Conservation (phyloP, 2,888 invertebrate genomes). For the Dorcus hopei region DNA sequence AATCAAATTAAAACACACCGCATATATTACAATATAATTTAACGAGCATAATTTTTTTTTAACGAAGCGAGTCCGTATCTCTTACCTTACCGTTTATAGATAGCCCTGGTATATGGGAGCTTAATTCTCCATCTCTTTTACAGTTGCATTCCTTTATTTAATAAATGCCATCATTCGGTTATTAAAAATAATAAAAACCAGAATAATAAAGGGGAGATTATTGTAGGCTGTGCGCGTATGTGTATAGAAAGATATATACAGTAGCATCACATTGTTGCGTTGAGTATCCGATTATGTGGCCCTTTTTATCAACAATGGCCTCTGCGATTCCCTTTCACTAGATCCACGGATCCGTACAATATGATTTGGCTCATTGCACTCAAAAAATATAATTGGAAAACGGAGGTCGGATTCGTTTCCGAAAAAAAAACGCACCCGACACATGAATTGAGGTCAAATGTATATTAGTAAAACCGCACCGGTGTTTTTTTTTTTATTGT, state of each 20-base stretch:
- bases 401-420: background rate
- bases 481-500: background rate
- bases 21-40: too few species aligned
- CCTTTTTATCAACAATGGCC: constrained; percentile 39
- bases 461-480: background rate
- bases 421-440: background rate
- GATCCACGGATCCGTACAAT: constrained; percentile 46
- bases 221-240: constrained; percentile 14
- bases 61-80: too few species aligned
- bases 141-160: too few species aligned
- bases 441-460: background rate
- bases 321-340: constrained; percentile 39
- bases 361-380: constrained; percentile 50
- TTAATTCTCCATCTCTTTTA: too few species aligned
- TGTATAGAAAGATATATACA: constrained; percentile 37
- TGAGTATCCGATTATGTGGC: constrained; percentile 46
- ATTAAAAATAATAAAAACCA: constrained; percentile 4
- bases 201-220: constrained; percentile 5
- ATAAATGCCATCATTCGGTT: background rate
- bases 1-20: too few species aligned
- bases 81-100: too few species aligned
- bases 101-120: too few species aligned
- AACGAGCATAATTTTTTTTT: too few species aligned
- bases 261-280: constrained; percentile 40
- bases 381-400: constrained; percentile 42